Percentiles rank a stretch among this genome's conserved stretches.
phyloP scores from a whole-genome alignment of 1,140 invertebrate species.

The Drosophila nasuta region DNA sequence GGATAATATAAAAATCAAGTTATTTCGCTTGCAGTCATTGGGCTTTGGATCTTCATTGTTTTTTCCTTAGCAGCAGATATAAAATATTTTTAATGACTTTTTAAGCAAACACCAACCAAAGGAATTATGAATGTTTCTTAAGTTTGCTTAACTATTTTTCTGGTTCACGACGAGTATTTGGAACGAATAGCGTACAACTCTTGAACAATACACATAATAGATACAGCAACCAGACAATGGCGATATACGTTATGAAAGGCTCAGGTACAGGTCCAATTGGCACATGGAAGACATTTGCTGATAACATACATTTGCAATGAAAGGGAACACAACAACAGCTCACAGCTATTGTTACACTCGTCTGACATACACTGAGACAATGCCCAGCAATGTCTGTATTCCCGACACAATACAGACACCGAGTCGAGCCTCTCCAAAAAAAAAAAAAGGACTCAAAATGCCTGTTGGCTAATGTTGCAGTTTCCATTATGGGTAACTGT shows the following conservation, averaged over 20 bases:
- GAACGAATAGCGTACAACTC: conserved; percentile 12
- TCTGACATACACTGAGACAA: conserved; percentile 53
- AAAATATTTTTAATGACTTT: conserved; percentile 60
- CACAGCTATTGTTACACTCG: conserved; percentile 41
- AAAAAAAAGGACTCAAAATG: conserved; percentile 48
- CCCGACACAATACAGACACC: conserved; percentile 24
- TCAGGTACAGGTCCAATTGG: conserved; percentile 45
- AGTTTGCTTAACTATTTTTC: background rate
- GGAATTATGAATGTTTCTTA: conserved; percentile 13
- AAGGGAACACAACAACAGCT: conserved; percentile 15
- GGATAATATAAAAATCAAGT: conserved; percentile 42
- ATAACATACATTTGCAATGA: conserved; percentile 30
- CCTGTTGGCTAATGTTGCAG: conserved; percentile 70
- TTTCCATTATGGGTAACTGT: conserved; percentile 39
- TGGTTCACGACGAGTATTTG: conserved; percentile 3
- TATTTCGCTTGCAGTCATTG: conserved; percentile 34
- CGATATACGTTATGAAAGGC: conserved; percentile 27
- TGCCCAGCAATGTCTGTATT: conserved; percentile 15
- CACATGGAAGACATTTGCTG: conserved; percentile 18
- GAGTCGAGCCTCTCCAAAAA: conserved; percentile 26
- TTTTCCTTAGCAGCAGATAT: conserved; percentile 16
- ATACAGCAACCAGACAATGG: conserved; percentile 40
- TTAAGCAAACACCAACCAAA: conserved; percentile 44
- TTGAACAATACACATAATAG: conserved; percentile 31
- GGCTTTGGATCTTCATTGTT: conserved; percentile 16